Evolutionary conservation across 2,888 invertebrate genomes (phyloP).

Genomic region (Iphiclides podalirius): DNA sequence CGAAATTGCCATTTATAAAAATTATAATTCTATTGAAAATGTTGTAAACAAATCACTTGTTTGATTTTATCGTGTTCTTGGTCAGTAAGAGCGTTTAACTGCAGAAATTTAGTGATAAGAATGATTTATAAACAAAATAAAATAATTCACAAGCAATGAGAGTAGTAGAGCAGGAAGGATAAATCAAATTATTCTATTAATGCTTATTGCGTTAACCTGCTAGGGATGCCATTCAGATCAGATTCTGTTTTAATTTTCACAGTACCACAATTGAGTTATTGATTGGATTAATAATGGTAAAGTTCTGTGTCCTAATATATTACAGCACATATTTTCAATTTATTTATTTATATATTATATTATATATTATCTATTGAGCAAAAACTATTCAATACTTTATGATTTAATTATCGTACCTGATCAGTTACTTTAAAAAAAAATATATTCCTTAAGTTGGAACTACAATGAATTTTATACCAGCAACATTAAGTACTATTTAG

Average conservation of each 20-base stretch:
- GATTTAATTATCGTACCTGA: too few species aligned
- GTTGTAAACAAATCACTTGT: slow-evolving; percentile 12
- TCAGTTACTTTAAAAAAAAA: too few species aligned
- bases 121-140: slow-evolving; percentile 5
- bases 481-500: background rate
- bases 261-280: too few species aligned
- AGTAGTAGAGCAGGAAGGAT: slow-evolving; percentile 13
- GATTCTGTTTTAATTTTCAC: background rate
- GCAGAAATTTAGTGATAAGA: background rate
- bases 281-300: too few species aligned
- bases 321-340: too few species aligned
- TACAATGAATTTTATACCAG: too few species aligned
- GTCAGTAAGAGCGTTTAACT: background rate
- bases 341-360: too few species aligned
- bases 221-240: background rate
- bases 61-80: background rate
- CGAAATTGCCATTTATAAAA: slow-evolving; percentile 54
- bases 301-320: too few species aligned
- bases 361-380: too few species aligned
- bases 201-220: slow-evolving; percentile 2
- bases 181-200: slow-evolving; percentile 19
- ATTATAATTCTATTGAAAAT: slow-evolving; percentile 2
- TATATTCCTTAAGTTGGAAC: too few species aligned
- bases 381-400: too few species aligned
- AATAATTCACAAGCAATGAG: slow-evolving; percentile 6